Evolutionary conservation across 2,888 invertebrate species (phyloP), one percentile per base, ranked within the genome.

Genomic region (Argynnis bischoffii): DNA sequence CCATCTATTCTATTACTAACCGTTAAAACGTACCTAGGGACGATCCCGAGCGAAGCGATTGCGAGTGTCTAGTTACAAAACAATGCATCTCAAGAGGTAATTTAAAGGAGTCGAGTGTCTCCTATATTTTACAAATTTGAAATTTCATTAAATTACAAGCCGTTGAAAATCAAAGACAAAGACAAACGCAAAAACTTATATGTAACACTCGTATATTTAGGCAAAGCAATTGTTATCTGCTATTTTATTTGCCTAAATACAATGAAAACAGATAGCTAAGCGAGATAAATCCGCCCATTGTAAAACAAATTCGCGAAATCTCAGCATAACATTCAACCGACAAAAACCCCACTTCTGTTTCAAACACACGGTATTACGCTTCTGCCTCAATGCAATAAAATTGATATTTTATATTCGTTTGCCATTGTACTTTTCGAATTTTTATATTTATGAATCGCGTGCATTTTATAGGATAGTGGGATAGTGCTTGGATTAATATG

Each of bases 381-480:
- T 55, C 64, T 55, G 54, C 53, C 47, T 21, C 70, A 51, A 18
- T 35, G 59, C 60, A 66, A 69, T 69, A 69, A 69, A 68, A 72
- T 70, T 69, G 61, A 57, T 70, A 72, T 72, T 69, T 69, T 69
- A 64, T 69, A 63, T 59, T 51, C 50, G 63, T 31, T 35, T 47
- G 54, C n/a, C n/a, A 31, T 55, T 51, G 41, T 54, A 54, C 41
- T 16, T 53, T 57, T 60, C n/a, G 6, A 64, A 47, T 61, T 61
- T 61, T 53, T 61, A 61, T 61, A 61, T 61, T 61, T 61, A 61
- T 61, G 61, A 61, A 61, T 53, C 41, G 61, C 41, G 51, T 61
- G 61, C 61, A 41, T 61, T 61, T 61, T 61, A 61, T 51, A 53
- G 41, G 31, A 21, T 61, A 41, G 51, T 50, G 18, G 14, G 31